Evolutionary conservation across 2,888 invertebrate genomes (phyloP).

Genomic region (Augiades crinisus): DNA sequence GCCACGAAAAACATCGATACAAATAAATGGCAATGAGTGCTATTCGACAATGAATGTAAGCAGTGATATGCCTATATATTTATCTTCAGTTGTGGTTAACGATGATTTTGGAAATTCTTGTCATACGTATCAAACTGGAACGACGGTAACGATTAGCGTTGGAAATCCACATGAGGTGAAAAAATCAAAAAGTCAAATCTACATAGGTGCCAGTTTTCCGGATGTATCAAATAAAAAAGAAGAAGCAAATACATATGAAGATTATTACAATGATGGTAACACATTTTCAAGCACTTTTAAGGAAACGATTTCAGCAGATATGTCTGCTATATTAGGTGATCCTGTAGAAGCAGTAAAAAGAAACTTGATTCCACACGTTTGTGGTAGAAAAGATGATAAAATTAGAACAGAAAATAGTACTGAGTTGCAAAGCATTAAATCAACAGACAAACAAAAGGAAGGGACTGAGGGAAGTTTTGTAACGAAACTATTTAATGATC

Average conservation of each 20-base stretch:
- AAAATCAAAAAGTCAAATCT: constrained; percentile 76
- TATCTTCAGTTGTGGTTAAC: constrained; percentile 87
- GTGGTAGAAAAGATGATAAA: constrained; percentile 80
- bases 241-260: constrained; percentile 67
- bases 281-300: constrained; percentile 36
- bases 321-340: constrained; percentile 83
- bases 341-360: constrained; percentile 89
- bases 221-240: constrained; percentile 45
- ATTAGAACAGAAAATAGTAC: constrained; percentile 31
- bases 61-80: constrained; percentile 85
- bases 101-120: constrained; percentile 73
- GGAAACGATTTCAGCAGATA: constrained; percentile 49
- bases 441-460: constrained; percentile 16
- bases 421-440: constrained; percentile 31
- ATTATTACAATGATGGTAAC: constrained; percentile 56
- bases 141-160: constrained; percentile 83
- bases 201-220: constrained; percentile 67
- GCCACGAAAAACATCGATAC: constrained; percentile 84
- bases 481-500: constrained; percentile 83
- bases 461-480: constrained; percentile 70
- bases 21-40: constrained; percentile 88
- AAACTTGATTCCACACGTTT: constrained; percentile 89
- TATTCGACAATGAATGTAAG: constrained; percentile 88
- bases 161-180: constrained; percentile 73
- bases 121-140: constrained; percentile 76